Conservation (phyloP, 1,140 invertebrate genomes). For the Macrocentrus cingulum region DNA sequence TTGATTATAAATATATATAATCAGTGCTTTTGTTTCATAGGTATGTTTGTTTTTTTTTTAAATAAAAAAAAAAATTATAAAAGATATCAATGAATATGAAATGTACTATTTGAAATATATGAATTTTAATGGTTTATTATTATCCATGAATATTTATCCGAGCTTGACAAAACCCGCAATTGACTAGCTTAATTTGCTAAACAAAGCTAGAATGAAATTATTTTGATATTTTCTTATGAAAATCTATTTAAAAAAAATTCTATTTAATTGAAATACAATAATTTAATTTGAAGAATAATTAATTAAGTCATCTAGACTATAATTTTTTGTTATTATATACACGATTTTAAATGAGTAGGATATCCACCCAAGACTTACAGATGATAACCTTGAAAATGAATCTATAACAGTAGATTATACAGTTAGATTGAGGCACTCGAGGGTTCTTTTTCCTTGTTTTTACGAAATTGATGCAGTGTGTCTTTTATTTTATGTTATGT, state of each 20-base stretch:
- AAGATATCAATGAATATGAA: background rate
- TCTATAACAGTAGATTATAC: slow-evolving; percentile 31
- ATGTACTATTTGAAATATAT: slow-evolving; percentile 30
- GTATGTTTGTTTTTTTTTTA: too few relatives aligned
- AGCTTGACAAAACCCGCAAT: slow-evolving; percentile 19
- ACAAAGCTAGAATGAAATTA: slow-evolving; percentile 22
- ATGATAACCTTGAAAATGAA: slow-evolving; percentile 30
- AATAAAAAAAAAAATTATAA: slow-evolving; percentile 12
- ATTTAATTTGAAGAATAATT: too few relatives aligned
- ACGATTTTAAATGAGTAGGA: too few relatives aligned
- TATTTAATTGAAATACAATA: too few relatives aligned
- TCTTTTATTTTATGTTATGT: too few relatives aligned
- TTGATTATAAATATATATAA: slow-evolving; percentile 11
- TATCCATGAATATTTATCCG: slow-evolving; percentile 12
- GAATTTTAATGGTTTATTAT: slow-evolving; percentile 43
- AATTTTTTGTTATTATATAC: background rate
- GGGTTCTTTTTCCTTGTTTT: too few relatives aligned
- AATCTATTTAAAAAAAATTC: background rate
- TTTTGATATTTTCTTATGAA: background rate
- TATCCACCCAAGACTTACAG: slow-evolving; percentile 7
- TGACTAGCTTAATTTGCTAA: slow-evolving; percentile 19
- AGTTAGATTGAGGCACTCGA: slow-evolving; percentile 36
- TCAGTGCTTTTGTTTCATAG: slow-evolving; percentile 8
- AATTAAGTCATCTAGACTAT: too few relatives aligned
- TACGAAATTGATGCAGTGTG: too few relatives aligned